phyloP scores from a whole-genome alignment of 2,113 vertebrate species.

The Larimichthys polyactis region DNA sequence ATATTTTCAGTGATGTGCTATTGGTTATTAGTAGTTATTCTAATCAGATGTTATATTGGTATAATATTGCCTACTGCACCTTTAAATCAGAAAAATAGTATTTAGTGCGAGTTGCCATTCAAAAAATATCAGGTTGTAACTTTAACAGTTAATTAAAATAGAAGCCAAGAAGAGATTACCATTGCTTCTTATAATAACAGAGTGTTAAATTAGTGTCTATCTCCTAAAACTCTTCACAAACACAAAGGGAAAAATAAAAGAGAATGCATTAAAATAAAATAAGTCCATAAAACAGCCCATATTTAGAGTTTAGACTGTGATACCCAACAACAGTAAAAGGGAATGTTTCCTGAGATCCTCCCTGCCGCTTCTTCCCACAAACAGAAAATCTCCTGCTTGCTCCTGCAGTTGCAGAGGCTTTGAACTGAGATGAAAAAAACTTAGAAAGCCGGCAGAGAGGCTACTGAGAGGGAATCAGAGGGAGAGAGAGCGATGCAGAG shows the following conservation, averaged over 20 bases:
- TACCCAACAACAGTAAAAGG: slow-evolving; percentile 65
- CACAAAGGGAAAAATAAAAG: slow-evolving; percentile 46
- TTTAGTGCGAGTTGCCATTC: neutral
- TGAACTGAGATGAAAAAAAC: slow-evolving; percentile 76
- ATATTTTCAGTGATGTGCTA: too few relatives aligned
- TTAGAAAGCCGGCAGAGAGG: slow-evolving; percentile 62
- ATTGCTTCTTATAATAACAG: slow-evolving; percentile 27
- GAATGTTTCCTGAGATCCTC: slow-evolving; percentile 75
- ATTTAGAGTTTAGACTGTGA: slow-evolving; percentile 67
- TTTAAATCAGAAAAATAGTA: slow-evolving; percentile 9
- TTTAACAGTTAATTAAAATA: slow-evolving; percentile 31
- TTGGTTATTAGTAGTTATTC: too few relatives aligned
- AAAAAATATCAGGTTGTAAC: slow-evolving; percentile 42
- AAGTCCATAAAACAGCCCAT: slow-evolving; percentile 50
- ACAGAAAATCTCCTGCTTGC: slow-evolving; percentile 79
- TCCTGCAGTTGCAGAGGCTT: slow-evolving; percentile 72
- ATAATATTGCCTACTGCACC: too few relatives aligned
- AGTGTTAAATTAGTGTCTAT: slow-evolving; percentile 41
- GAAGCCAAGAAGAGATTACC: slow-evolving; percentile 26
- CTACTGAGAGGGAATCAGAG: slow-evolving; percentile 65
- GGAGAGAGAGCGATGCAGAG: slow-evolving; percentile 51
- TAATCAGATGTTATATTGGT: too few relatives aligned
- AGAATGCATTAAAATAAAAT: slow-evolving; percentile 59
- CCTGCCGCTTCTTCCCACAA: slow-evolving; percentile 74
- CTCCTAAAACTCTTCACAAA: slow-evolving; percentile 37